A percentile compares a stretch with the other conserved stretches of the same genome.
phyloP scores from a whole-genome alignment of 2,888 invertebrate species.

The Criorhina ranunculi region DNA sequence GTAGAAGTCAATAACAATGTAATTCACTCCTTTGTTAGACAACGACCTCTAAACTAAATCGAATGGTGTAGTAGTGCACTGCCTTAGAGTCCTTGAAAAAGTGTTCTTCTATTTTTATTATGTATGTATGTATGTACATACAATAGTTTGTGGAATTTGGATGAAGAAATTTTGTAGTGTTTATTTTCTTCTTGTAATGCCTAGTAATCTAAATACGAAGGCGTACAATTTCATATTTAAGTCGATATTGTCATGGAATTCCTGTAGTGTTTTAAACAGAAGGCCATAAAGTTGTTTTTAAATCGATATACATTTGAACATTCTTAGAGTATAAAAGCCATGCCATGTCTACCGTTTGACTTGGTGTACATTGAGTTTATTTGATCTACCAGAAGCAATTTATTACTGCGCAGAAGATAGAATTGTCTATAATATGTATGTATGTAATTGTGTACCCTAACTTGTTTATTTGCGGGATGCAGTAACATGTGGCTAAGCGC shows the following conservation, averaged over 20 bases:
- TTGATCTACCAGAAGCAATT: no score
- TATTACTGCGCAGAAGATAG: no score
- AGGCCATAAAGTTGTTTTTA: not conserved
- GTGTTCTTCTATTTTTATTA: not conserved
- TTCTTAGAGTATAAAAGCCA: not conserved
- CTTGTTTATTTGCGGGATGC: no score
- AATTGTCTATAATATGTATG: no score
- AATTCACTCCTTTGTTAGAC: not conserved
- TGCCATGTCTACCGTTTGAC: no score
- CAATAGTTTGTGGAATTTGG: not conserved
- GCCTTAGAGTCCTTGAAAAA: not conserved
- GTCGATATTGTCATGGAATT: constrained; percentile 15
- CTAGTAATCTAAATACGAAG: not conserved
- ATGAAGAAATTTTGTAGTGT: no score
- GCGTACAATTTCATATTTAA: not conserved
- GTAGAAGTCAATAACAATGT: no score
- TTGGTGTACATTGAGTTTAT: no score
- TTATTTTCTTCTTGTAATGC: not conserved
- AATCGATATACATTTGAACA: not conserved
- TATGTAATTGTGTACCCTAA: no score
- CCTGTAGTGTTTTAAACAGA: not conserved
- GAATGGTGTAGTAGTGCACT: not conserved
- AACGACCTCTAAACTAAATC: not conserved
- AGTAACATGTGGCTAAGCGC: no score
- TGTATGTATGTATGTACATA: not conserved